These are phyloP conservation scores for Stomorhina lunata DNA, from an alignment of 2,888 invertebrate species.

Conservation along the genomic window DNA sequence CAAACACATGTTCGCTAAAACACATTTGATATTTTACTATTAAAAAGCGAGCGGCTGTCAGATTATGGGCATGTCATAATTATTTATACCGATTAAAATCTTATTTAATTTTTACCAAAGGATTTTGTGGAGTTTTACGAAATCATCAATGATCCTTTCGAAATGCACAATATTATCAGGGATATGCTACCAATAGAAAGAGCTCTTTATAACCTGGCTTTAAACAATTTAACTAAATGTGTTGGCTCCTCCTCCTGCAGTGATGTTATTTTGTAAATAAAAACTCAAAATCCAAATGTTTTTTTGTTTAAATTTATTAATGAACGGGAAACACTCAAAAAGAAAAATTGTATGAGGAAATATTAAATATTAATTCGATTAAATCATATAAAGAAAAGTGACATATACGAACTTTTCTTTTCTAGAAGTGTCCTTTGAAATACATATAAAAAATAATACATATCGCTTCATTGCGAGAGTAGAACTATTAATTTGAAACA, in stretches of 20 bases:
- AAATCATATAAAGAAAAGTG: constrained; percentile 18
- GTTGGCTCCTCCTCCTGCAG: constrained; percentile 72
- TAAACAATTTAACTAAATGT: constrained; percentile 76
- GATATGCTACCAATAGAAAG: constrained; percentile 81
- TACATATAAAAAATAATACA: no score
- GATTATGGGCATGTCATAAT: no score
- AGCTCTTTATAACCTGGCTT: constrained; percentile 80
- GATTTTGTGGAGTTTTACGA: constrained; percentile 89
- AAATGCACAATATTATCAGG: constrained; percentile 84
- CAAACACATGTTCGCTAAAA: no score
- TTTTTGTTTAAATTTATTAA: constrained; percentile 32
- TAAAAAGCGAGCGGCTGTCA: no score
- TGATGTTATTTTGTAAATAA: constrained; percentile 65
- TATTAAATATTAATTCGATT: constrained; percentile 12
- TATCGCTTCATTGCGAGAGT: no score
- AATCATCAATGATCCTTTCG: constrained; percentile 85
- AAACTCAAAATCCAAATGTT: not conserved
- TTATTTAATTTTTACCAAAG: constrained; percentile 77
- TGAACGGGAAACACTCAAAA: constrained; percentile 3
- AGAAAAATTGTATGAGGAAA: constrained; percentile 9
- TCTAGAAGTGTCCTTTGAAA: not conserved
- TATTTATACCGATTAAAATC: not conserved
- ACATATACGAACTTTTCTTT: not conserved
- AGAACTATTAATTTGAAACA: no score
- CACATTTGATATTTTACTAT: not conserved